Evolutionary conservation across 2,797 vertebrate species (phyloP).

Genomic region (Tenualosa thibaudeaui): DNA sequence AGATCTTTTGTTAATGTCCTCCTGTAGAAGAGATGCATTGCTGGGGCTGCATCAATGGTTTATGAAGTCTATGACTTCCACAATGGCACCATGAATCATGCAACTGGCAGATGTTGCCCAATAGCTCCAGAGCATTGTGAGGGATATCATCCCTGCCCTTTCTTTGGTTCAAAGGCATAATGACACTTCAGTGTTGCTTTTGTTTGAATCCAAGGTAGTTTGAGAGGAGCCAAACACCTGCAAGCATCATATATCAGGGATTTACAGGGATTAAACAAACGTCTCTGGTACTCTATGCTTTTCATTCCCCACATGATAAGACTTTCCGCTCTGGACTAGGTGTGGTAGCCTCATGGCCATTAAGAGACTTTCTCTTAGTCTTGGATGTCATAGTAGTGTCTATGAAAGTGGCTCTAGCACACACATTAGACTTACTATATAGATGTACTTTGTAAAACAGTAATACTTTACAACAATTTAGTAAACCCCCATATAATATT

Average conservation of each 20-base stretch:
- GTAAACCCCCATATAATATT: not conserved
- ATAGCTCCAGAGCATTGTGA: constrained; percentile 62
- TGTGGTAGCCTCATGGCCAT: not conserved
- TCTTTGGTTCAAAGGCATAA: constrained; percentile 39
- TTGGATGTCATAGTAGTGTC: not conserved
- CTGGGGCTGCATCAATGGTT: not conserved
- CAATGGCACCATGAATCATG: constrained; percentile 29
- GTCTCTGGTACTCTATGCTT: not conserved
- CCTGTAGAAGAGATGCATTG: constrained; percentile 23
- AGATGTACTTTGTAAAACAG: not conserved
- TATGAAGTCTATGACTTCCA: constrained; percentile 5
- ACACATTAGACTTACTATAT: not conserved
- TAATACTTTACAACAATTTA: not conserved
- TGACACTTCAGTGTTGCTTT: constrained; percentile 31
- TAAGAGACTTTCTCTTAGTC: not conserved
- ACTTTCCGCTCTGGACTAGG: not conserved
- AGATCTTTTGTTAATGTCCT: constrained; percentile 38
- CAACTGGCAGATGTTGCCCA: constrained; percentile 41
- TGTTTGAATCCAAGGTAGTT: not conserved
- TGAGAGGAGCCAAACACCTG: constrained; percentile 52
- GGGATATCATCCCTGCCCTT: constrained; percentile 36
- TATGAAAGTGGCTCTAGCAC: not conserved
- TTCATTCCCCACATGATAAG: not conserved
- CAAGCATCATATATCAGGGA: constrained; percentile 30
- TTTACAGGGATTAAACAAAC: constrained; percentile 25